A percentile compares a stretch with the other conserved stretches of the same genome.
Evolutionary conservation across 2,113 vertebrate species (phyloP).

Genomic region (Myrmecophaga tridactyla): DNA sequence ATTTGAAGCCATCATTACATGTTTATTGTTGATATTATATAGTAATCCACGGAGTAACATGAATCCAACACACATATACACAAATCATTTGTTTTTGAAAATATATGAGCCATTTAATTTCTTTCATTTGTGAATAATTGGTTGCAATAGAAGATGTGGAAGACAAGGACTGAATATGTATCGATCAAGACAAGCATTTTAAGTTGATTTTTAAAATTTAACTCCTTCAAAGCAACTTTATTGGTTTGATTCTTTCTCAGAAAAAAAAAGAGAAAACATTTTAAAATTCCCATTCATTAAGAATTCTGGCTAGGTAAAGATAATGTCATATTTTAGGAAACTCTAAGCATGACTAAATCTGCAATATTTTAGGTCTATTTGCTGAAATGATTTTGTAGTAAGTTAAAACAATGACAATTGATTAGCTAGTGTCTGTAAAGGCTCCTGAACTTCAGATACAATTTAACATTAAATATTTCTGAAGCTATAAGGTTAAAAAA

Average conservation of each 20-base stretch:
- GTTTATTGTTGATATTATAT: too few species aligned
- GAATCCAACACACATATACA: too few species aligned
- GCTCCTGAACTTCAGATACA: background rate
- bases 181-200: background rate
- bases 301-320: background rate
- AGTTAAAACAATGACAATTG: constrained; percentile 29
- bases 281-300: constrained; percentile 20
- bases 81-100: constrained; percentile 17
- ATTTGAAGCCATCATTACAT: too few species aligned
- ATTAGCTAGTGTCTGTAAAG: background rate
- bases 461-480: constrained; percentile 8
- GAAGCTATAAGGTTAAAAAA: background rate
- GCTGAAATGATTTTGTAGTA: background rate
- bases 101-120: background rate
- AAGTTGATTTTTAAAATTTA: constrained; percentile 1
- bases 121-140: background rate
- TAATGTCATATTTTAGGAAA: background rate
- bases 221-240: background rate
- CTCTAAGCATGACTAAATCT: background rate
- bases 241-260: constrained; percentile 9
- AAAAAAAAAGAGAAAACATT: background rate
- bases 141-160: background rate
- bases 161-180: background rate
- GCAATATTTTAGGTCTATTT: background rate
- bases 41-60: too few species aligned